A percentile compares a stretch with the other conserved stretches of the same genome.
Conservation (phyloP, 2,797 vertebrate species). For the Schizothorax lantsangensis region DNA sequence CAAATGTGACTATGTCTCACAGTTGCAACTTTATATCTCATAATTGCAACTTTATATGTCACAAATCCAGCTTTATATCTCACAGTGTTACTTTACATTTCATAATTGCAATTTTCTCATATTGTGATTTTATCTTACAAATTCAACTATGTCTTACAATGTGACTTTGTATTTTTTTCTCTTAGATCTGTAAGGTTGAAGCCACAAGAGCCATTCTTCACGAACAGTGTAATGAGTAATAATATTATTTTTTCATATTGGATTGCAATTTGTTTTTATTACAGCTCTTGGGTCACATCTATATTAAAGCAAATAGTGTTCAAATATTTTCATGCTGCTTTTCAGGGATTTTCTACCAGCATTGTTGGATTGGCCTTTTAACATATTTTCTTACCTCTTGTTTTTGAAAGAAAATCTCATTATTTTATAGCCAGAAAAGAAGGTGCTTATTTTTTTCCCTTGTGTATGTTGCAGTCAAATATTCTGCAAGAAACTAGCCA, state of each 20-base stretch:
- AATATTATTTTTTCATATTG: constrained; percentile 48
- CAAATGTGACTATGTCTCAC: background rate
- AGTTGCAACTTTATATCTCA: too few species aligned
- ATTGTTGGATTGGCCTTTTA: constrained; percentile 30
- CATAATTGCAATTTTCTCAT: background rate
- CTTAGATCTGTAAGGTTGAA: background rate
- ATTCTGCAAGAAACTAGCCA: constrained; percentile 20
- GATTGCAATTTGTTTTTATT: constrained; percentile 44
- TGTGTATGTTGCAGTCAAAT: constrained; percentile 35
- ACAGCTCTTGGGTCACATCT: constrained; percentile 47
- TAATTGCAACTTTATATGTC: background rate
- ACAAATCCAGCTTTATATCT: background rate
- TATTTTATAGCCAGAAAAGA: constrained; percentile 21
- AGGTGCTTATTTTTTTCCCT: constrained; percentile 1
- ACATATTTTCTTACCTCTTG: constrained; percentile 4
- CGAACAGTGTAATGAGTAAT: constrained; percentile 36
- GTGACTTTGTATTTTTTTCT: background rate
- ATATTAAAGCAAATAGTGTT: constrained; percentile 43
- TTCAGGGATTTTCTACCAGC: constrained; percentile 8
- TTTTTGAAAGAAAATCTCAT: constrained; percentile 2
- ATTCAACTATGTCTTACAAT: background rate
- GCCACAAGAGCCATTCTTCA: background rate
- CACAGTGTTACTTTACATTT: background rate
- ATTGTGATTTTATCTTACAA: background rate
- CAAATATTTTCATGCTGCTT: constrained; percentile 43